Evolutionary conservation across 2,888 invertebrate species (phyloP), one percentile per base, ranked within the genome.

Genomic region (Tineola bisselliella): DNA sequence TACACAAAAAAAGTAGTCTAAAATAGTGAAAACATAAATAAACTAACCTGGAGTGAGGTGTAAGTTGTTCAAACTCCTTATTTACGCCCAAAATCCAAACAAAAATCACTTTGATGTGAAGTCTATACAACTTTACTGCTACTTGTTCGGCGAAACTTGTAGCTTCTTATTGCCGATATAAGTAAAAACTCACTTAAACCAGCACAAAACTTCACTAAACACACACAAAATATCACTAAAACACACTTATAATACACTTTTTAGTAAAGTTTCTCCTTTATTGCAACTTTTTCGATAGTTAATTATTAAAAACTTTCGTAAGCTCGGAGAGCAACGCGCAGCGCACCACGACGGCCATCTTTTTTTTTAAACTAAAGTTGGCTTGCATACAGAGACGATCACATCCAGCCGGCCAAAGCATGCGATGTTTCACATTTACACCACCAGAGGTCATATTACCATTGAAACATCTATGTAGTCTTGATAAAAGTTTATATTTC

Each of bases 301-400:
- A 79, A 84, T 84, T 82, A 78, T 81, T 80, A 71, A 73, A 76
- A 76, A 74, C 71, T 74, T 76, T 73, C 70, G 74, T 82, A 84
- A 84, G 83, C 79, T 82, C 74, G 72, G 81, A 72, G 84, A 84
- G 84, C 84, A 71, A 77, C 81, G 76, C 72, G 74, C 81, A 72
- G 72, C 77, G 82, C 81, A 76, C 84, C 84, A 79, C 86, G 83
- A 86, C 86, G 84, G 86, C 86, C 81, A 86, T 86, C 33, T 54
- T 54, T 54, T 54, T 54, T 54, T n/a, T 54, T 18, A 19, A 18
- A 25, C 19, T 54, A n/a, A 8, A 17, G 48, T 48, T 48, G 48
- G 48, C 48, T 48, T 13, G 48, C 17, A 17, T 38, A 38, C 38
- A 38, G 38, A 38, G 2, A 4, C 48, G 10, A 10, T 48, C 48